Evolutionary conservation across 2,113 vertebrate species (phyloP), one percentile per base, ranked within the genome.

Genomic region (Ceyx melanurus): DNA sequence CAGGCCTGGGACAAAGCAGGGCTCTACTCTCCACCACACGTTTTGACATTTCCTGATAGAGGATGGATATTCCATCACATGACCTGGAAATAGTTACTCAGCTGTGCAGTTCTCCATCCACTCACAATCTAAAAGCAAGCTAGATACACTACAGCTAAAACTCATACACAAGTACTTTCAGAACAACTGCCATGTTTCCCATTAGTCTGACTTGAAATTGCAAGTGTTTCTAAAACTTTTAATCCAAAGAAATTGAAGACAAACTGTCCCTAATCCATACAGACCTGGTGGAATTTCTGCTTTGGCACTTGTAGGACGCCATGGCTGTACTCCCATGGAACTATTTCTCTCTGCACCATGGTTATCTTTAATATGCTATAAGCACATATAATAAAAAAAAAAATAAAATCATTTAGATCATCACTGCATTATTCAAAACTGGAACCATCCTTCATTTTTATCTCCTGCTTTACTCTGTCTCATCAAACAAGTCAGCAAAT

Each of bases 201-300:
- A 20, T 53, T 23, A 57, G 48, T 60, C n/a, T 61, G 53, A 67
- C 46, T 64, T 16, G 64, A 29, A 75, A 64, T 33, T 26, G 10
- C 35, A 91, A 21, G 10, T 43, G n/a, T 71, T 89, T 83, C 51
- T 71, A 60, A 82, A 65, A 10, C 4, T 88, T 88, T 74, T 23
- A 71, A 21, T 3, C 19, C 56, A 35, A 60, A 43, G 20, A 56
- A 66, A 82, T 3, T 54, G 50, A 70, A 64, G 51, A 37, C 25
- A 66, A 82, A 53, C 66, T 61, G 31, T 3, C 26, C 26, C 40
- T 61, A 18, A 56, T 61, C 35, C 28, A n/a, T 58, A 91, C 95
- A 80, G 56, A 98, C 98, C 98, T 97, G 98, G 78, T 31, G 97
- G 97, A 82, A 96, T 73, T 76, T 79, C 88, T 33, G 95, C 96